These are phyloP conservation scores for Drosophila melanogaster DNA, from an alignment of 1,140 invertebrate genomes.

Conservation along the genomic window DNA sequence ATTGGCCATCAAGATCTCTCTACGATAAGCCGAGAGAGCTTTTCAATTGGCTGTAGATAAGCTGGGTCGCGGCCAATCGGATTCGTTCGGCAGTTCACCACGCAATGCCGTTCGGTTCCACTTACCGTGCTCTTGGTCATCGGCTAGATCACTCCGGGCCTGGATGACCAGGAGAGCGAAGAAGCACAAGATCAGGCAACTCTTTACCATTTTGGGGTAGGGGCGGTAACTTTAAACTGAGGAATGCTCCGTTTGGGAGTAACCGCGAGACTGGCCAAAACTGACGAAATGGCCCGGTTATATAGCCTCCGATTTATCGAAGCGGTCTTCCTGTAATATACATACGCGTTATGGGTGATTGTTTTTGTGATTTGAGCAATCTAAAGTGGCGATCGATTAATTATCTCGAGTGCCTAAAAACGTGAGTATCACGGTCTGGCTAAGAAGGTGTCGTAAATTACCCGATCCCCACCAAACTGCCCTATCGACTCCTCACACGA, in stretches of 20 bases:
- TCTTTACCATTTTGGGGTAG: conserved; percentile 29
- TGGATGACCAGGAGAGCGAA: conserved; percentile 22
- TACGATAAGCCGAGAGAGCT: conserved; percentile 4
- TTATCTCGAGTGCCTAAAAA: conserved; percentile 61
- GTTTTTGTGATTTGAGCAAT: conserved; percentile 66
- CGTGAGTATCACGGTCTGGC: conserved; percentile 48
- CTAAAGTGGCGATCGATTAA: conserved; percentile 55
- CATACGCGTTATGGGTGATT: conserved; percentile 18
- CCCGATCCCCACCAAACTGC: not conserved
- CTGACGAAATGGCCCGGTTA: conserved; percentile 37
- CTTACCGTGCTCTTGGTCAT: conserved; percentile 56
- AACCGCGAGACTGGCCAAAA: conserved; percentile 46
- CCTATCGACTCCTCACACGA: conserved; percentile 42
- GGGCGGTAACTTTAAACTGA: conserved; percentile 5
- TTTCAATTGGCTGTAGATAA: conserved; percentile 25
- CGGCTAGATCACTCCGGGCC: conserved; percentile 27
- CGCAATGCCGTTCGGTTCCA: not conserved
- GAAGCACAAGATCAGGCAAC: conserved; percentile 8
- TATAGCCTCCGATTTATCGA: conserved; percentile 47
- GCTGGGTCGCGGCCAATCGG: conserved; percentile 7
- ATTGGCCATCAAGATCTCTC: conserved; percentile 21
- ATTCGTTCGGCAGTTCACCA: conserved; percentile 12
- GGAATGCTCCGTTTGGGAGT: conserved; percentile 21
- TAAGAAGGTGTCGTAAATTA: conserved; percentile 44
- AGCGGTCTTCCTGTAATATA: conserved; percentile 9